Base-by-base conservation (phyloP, 1,140 invertebrate genomes). In the Philotrypesis tridentata region DNA sequence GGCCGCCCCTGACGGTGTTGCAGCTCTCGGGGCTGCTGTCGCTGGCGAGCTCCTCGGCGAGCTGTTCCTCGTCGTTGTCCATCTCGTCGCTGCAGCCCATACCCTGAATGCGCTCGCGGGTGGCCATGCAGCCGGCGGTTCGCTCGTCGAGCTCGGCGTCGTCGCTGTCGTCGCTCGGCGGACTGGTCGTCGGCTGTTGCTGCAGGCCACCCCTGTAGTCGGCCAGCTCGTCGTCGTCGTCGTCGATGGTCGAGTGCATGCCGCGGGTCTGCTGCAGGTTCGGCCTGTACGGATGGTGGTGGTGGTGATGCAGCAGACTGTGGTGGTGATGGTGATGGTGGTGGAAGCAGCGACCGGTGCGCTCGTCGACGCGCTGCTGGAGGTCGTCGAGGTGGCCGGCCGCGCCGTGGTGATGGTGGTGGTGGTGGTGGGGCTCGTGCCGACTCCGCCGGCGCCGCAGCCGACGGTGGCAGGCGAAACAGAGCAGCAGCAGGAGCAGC, bases 381-480 rank as follows among this genome's bases (percentile, higher is more conserved):
- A 89, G 76, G 65, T 89, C 89, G 75, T 91, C 87, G 60, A 90
- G 89, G 71, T 88, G 87, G 0, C 87, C 85, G 14, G 88, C 87
- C 25, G 87, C 71, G 21, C 70, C 37, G 4, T 55, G 68, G 14
- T 78, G 55, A 7, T 82, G 76, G 61, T 75, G 73, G 8, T 61
- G 43, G 29, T 40, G 73, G 25, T 73, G 71, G 27, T 73, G 71
- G 3, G 68, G 68, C 23, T 78, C 68, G 7, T 82, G 76, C 40
- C n/a, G 48, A 17, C n/a, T 70, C n/a, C 43, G 29, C 21, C 75
- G 68, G 27, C 71, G 80, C 21, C 33, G 40, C 74, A 92, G 70
- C 40, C 87, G 89, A 8, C 87, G 88, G 33, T 92, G 89, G 67
- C 90, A 92, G 23, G 91, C 29, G 25, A 92, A 86, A 74, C 91